Evolutionary conservation across 1,140 invertebrate species (phyloP).

Genomic region (Diprion similis): DNA sequence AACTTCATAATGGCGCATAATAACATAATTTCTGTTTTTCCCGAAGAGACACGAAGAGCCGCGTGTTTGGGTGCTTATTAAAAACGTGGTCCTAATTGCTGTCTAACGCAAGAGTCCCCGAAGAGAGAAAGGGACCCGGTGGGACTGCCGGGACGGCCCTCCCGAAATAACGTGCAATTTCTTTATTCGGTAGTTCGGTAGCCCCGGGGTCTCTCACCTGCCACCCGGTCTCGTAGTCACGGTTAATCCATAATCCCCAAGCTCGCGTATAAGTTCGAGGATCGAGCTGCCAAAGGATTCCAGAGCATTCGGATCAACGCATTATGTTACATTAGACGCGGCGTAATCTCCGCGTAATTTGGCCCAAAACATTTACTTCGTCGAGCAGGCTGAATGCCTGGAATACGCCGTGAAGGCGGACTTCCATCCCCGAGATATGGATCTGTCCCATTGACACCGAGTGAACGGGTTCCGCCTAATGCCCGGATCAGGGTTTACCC

Average conservation of each 20-base stretch:
- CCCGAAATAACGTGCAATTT: background rate
- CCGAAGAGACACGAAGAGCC: conserved; percentile 5
- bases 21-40: conserved; percentile 55
- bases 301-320: background rate
- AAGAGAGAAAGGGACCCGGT: background rate
- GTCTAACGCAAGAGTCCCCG: conserved; percentile 11
- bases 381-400: background rate
- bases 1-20: conserved; percentile 49
- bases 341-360: background rate
- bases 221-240: background rate
- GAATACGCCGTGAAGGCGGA: too few relatives aligned
- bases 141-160: too few relatives aligned
- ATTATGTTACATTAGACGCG: background rate
- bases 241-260: background rate
- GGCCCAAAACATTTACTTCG: background rate
- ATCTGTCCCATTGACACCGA: background rate
- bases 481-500: conserved; percentile 50
- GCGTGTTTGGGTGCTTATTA: conserved; percentile 36
- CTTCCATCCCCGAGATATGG: background rate
- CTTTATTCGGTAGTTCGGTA: background rate
- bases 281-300: too few relatives aligned
- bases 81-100: conserved; percentile 34
- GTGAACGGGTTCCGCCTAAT: conserved; percentile 54
- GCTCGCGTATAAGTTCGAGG: too few relatives aligned
- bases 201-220: background rate